phyloP scores from a whole-genome alignment of 2,113 vertebrate genomes.

The Ammodytes marinus region DNA sequence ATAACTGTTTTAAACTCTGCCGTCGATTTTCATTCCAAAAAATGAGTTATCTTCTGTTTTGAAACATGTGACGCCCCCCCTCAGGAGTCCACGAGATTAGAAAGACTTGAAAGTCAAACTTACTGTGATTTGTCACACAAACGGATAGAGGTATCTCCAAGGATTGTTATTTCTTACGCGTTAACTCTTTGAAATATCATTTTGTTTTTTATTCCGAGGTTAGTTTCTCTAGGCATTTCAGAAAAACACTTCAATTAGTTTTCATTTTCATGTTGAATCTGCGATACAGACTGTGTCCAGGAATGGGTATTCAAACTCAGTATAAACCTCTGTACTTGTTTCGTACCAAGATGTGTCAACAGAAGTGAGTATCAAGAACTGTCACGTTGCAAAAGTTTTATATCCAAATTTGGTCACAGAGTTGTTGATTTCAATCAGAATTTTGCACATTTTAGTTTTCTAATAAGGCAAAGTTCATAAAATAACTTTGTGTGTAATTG shows the following conservation, averaged over 20 bases:
- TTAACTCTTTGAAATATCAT: background rate
- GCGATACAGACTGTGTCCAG: background rate
- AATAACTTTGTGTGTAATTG: no score
- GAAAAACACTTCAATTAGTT: no score
- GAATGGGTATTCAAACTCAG: background rate
- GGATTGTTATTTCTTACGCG: background rate
- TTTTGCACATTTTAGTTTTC: no score
- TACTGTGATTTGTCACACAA: background rate
- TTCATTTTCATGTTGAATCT: background rate
- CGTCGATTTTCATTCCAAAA: slow-evolving; percentile 66
- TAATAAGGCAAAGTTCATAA: no score
- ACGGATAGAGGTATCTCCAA: background rate
- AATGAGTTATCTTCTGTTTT: slow-evolving; percentile 58
- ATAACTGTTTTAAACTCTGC: slow-evolving; percentile 62
- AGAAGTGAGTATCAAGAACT: background rate
- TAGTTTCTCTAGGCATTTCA: background rate
- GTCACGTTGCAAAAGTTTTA: background rate
- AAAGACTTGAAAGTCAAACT: slow-evolving; percentile 7
- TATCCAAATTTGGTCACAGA: background rate
- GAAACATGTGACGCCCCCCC: slow-evolving; percentile 54
- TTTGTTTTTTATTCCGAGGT: background rate
- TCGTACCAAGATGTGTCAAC: background rate
- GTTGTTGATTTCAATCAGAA: no score
- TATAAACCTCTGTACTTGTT: background rate
- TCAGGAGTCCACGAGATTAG: slow-evolving; percentile 14